These are phyloP conservation scores for Acipenser oxyrinchus DNA, from an alignment of 2,797 vertebrate species.

Conservation along the genomic window DNA sequence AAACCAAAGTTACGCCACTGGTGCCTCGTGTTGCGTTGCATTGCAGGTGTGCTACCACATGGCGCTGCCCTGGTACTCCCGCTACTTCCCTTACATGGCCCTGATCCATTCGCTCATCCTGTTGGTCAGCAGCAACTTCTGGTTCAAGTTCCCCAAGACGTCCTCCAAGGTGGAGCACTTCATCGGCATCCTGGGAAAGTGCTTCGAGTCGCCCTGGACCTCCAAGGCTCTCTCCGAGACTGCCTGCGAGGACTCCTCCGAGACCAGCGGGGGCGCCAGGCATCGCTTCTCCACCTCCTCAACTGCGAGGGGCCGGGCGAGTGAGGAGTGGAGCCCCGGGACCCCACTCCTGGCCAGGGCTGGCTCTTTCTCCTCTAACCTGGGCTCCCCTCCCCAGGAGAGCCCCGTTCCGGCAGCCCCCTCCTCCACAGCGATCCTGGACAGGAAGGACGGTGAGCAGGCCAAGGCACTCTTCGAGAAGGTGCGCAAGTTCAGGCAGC, in stretches of 20 bases:
- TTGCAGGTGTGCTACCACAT: slow-evolving; percentile 63
- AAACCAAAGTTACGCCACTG: too few relatives aligned
- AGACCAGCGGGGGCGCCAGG: slow-evolving; percentile 10
- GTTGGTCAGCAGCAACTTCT: slow-evolving; percentile 69
- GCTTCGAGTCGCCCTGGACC: slow-evolving; percentile 74
- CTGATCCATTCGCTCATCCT: slow-evolving; percentile 64
- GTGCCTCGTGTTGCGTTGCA: too few relatives aligned
- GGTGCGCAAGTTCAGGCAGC: slow-evolving; percentile 62
- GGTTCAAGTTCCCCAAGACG: slow-evolving; percentile 73
- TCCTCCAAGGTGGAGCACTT: slow-evolving; percentile 73
- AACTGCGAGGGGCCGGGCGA: slow-evolving; percentile 4
- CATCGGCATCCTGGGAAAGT: slow-evolving; percentile 65
- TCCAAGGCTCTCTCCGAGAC: slow-evolving; percentile 64
- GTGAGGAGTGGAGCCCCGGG: slow-evolving; percentile 13
- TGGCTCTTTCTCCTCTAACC: slow-evolving; percentile 8
- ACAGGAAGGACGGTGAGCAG: slow-evolving; percentile 66
- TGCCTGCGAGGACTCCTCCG: slow-evolving; percentile 49
- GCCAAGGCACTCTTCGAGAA: slow-evolving; percentile 69
- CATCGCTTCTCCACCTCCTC: neutral
- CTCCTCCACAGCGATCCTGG: slow-evolving; percentile 46
- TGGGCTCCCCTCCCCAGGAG: slow-evolving; percentile 18
- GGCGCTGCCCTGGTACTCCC: slow-evolving; percentile 63
- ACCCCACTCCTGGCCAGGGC: neutral
- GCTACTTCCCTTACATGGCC: slow-evolving; percentile 68
- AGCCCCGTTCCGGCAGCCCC: slow-evolving; percentile 46